Percentiles rank a stretch among this genome's conserved stretches.
Evolutionary conservation across 2,113 vertebrate genomes (phyloP).

Genomic region (Crotalus tigris): DNA sequence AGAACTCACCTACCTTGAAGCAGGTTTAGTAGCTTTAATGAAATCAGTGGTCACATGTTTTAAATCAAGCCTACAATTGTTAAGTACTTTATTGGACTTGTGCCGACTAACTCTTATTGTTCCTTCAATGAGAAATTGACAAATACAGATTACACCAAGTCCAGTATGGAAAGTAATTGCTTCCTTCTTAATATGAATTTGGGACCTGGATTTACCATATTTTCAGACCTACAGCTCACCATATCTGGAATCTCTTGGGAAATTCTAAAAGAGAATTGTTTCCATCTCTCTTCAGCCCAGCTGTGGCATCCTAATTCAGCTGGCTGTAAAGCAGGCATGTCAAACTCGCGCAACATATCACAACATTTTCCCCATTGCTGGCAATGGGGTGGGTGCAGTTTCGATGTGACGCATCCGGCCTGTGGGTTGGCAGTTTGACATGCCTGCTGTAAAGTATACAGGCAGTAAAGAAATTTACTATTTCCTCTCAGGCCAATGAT

Average conservation of each 20-base stretch:
- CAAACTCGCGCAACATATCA: too few species aligned
- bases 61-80: constrained; percentile 6
- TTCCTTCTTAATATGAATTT: neutral
- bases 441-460: neutral
- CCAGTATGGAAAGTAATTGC: neutral
- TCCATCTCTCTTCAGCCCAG: neutral
- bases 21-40: constrained; percentile 1
- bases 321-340: neutral
- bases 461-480: neutral
- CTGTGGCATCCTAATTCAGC: neutral
- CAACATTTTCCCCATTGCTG: too few species aligned
- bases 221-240: neutral
- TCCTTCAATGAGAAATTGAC: neutral
- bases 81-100: constrained; percentile 7
- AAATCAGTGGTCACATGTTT: constrained; percentile 24
- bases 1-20: constrained; percentile 3
- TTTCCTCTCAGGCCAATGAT: neutral
- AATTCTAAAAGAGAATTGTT: neutral
- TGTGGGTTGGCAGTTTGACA: too few species aligned
- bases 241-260: neutral
- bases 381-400: too few species aligned
- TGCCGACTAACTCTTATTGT: neutral
- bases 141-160: neutral
- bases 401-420: too few species aligned
- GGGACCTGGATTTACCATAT: neutral